A percentile compares a stretch with the other conserved stretches of the same genome.
These are phyloP conservation scores for Drosophila parthenogenetica DNA, from an alignment of 2,888 invertebrate genomes.

Conservation along the genomic window DNA sequence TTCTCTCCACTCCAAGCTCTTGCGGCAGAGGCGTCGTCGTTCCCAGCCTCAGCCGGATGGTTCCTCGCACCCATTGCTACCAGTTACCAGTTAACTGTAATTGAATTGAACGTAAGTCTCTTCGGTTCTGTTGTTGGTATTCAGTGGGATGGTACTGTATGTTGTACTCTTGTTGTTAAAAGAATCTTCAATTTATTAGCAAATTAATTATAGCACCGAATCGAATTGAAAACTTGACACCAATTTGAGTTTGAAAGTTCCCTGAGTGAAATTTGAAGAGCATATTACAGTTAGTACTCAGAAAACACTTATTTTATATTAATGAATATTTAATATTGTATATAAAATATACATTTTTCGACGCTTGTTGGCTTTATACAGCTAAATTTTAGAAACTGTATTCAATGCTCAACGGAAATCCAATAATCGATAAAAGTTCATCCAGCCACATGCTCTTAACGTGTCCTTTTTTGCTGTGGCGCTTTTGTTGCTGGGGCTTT, in stretches of 20 bases:
- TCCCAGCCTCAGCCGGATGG: slow-evolving; percentile 25
- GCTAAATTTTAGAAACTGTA: slow-evolving; percentile 18
- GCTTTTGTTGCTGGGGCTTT: slow-evolving; percentile 78
- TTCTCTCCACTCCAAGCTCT: slow-evolving; percentile 5
- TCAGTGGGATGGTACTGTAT: slow-evolving; percentile 1
- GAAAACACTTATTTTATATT: too few relatives aligned
- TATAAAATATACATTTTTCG: slow-evolving; percentile 25
- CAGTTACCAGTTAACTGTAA: slow-evolving; percentile 77
- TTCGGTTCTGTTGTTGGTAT: slow-evolving; percentile 6
- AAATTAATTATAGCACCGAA: slow-evolving; percentile 38
- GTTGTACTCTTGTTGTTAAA: slow-evolving; percentile 14
- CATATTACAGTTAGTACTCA: too few relatives aligned
- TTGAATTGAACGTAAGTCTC: slow-evolving; percentile 67
- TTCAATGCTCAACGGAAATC: slow-evolving; percentile 57
- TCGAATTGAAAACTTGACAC: slow-evolving; percentile 2
- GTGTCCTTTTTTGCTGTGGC: slow-evolving; percentile 35
- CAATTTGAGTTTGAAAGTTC: too few relatives aligned
- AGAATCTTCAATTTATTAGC: slow-evolving; percentile 44
- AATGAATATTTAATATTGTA: too few relatives aligned
- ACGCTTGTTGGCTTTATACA: background rate
- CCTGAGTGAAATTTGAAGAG: too few relatives aligned
- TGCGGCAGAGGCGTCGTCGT: slow-evolving; percentile 35
- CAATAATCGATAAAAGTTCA: slow-evolving; percentile 75
- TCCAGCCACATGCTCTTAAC: slow-evolving; percentile 43
- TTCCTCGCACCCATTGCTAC: slow-evolving; percentile 30